Evolutionary conservation across 92 coral and sea anemone genomes (phyloP).

Genomic region (Palythoa caribaeorum): DNA sequence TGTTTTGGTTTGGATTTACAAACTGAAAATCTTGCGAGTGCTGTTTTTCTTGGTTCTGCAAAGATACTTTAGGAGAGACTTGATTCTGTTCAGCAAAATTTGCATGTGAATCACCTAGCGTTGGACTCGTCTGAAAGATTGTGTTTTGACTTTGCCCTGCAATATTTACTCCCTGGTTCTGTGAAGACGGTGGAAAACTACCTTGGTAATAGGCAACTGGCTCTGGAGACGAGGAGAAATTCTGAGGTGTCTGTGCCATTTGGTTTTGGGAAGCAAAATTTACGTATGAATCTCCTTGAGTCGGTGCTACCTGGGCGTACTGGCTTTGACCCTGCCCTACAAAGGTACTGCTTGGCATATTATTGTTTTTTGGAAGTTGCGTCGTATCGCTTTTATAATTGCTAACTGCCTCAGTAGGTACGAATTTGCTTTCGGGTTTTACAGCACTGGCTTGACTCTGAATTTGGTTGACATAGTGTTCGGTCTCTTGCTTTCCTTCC

Average conservation of each 20-base stretch:
- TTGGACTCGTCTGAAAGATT: not conserved
- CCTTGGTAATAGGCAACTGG: not conserved
- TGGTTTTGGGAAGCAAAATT: not conserved
- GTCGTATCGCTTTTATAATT: not conserved
- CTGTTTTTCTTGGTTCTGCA: not conserved
- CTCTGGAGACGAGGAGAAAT: not conserved
- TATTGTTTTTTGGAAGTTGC: not conserved
- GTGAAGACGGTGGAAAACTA: not conserved
- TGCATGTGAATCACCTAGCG: not conserved
- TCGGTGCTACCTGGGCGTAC: not conserved
- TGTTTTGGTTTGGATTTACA: constrained; percentile 28
- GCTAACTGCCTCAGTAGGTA: not conserved
- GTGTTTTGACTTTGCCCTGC: not conserved
- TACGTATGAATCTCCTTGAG: not conserved
- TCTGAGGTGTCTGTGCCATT: not conserved
- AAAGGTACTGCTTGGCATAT: not conserved
- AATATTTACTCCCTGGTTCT: not conserved
- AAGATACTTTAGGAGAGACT: not conserved
- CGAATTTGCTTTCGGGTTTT: not conserved
- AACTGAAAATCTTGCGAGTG: not conserved
- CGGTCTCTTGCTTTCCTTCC: not conserved
- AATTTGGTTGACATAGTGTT: constrained; percentile 2
- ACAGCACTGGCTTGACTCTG: not conserved
- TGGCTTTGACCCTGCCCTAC: not conserved
- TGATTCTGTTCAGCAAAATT: constrained; percentile 5